Evolutionary conservation across 2,113 vertebrate genomes (phyloP).

Genomic region (Chloroceryle aenea): DNA sequence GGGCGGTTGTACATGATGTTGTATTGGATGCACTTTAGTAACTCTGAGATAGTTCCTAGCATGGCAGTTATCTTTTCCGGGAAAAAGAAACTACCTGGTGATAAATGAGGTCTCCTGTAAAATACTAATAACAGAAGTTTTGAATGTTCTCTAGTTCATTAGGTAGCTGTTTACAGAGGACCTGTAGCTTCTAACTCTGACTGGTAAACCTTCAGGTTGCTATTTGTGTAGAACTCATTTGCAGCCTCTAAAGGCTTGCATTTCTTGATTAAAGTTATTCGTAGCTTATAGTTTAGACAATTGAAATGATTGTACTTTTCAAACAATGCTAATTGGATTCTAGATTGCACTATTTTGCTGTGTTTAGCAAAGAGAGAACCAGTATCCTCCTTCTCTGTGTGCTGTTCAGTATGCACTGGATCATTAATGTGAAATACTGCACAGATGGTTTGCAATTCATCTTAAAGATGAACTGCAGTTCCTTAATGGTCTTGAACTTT

Average conservation of each 20-base stretch:
- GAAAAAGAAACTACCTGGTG: not conserved
- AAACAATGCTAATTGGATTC: not conserved
- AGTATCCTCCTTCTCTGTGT: not conserved
- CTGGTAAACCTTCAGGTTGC: not conserved
- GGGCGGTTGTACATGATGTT: not conserved
- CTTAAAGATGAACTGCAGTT: conserved; percentile 61
- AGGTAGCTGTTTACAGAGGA: not conserved
- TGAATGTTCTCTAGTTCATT: not conserved
- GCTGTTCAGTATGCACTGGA: not conserved
- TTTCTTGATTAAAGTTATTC: not conserved
- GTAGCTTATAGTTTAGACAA: not conserved
- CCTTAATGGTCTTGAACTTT: conserved; percentile 68
- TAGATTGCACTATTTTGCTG: not conserved
- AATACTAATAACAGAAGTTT: not conserved
- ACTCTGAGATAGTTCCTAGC: not conserved
- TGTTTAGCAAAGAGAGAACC: not conserved
- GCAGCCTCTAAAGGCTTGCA: not conserved
- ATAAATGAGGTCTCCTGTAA: not conserved
- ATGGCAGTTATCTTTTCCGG: not conserved
- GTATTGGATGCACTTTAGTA: not conserved
- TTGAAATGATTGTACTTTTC: not conserved
- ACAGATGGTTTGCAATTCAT: conserved; percentile 44
- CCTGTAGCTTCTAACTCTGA: not conserved
- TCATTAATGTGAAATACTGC: conserved; percentile 57
- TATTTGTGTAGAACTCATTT: not conserved